These are phyloP conservation scores for Drosophila suboccidentalis DNA, from an alignment of 2,888 invertebrate genomes.

Conservation along the genomic window DNA sequence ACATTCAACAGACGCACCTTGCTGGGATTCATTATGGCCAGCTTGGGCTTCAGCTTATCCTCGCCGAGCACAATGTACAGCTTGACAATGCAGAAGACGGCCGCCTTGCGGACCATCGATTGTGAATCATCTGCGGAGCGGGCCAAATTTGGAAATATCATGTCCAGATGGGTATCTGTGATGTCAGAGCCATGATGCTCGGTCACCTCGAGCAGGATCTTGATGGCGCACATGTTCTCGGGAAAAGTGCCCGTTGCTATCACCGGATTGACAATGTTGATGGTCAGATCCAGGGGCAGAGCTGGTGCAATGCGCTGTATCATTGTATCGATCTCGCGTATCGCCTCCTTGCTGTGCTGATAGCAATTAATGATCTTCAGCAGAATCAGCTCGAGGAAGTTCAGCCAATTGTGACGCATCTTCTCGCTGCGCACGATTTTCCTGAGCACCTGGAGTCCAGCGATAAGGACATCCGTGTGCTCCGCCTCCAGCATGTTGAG, in stretches of 20 bases:
- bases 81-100: slow-evolving; percentile 98
- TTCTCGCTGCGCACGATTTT: slow-evolving; percentile 93
- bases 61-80: slow-evolving; percentile 96
- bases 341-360: slow-evolving; percentile 91
- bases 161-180: slow-evolving; percentile 90
- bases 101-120: slow-evolving; percentile 97
- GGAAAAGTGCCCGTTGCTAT: slow-evolving; percentile 95
- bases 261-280: slow-evolving; percentile 90
- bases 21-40: slow-evolving; percentile 93
- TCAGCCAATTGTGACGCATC: slow-evolving; percentile 92
- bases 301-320: slow-evolving; percentile 91
- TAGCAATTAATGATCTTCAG: slow-evolving; percentile 95
- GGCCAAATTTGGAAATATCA: slow-evolving; percentile 95
- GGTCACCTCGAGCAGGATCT: slow-evolving; percentile 94
- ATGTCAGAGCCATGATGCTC: slow-evolving; percentile 91
- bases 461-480: slow-evolving; percentile 89
- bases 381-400: slow-evolving; percentile 96
- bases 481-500: slow-evolving; percentile 89
- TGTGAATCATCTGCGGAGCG: slow-evolving; percentile 96
- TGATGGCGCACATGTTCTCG: slow-evolving; percentile 95
- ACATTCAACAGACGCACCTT: slow-evolving; percentile 87
- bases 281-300: slow-evolving; percentile 92
- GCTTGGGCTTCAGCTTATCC: slow-evolving; percentile 92
- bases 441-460: slow-evolving; percentile 92
- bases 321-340: slow-evolving; percentile 94